Evolutionary conservation across 2,888 invertebrate genomes (phyloP).

Genomic region (Cabera pusaria): DNA sequence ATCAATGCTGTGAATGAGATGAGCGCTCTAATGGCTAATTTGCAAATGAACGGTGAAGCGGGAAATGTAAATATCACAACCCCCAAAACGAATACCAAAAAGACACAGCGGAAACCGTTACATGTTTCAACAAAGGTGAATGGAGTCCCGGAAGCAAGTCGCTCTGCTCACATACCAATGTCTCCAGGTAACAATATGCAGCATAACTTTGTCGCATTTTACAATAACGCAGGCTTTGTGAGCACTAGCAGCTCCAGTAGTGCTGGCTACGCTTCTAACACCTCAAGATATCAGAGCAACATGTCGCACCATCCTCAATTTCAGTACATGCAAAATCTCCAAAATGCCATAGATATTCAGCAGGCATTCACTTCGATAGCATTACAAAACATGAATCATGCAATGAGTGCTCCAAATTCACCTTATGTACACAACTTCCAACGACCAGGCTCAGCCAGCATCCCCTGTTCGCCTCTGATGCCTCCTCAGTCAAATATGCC

Average conservation of each 20-base stretch:
- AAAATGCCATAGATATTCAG: slow-evolving; percentile 36
- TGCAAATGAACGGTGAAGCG: slow-evolving; percentile 36
- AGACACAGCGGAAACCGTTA: slow-evolving; percentile 53
- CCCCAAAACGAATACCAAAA: slow-evolving; percentile 58
- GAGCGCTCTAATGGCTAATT: slow-evolving; percentile 9
- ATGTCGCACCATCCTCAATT: slow-evolving; percentile 64
- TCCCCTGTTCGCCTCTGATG: slow-evolving; percentile 34
- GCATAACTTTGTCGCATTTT: slow-evolving; percentile 58
- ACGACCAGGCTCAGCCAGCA: slow-evolving; percentile 34
- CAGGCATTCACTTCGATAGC: slow-evolving; percentile 15
- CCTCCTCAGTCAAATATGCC: slow-evolving; percentile 25
- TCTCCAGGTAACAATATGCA: slow-evolving; percentile 35
- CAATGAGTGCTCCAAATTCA: slow-evolving; percentile 48
- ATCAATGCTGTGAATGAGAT: background rate
- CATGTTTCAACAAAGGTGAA: slow-evolving; percentile 42
- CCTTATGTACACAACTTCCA: slow-evolving; percentile 34
- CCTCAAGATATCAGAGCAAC: slow-evolving; percentile 69
- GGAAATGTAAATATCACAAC: slow-evolving; percentile 30
- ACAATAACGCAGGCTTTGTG: slow-evolving; percentile 45
- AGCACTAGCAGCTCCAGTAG: slow-evolving; percentile 47
- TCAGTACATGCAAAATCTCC: slow-evolving; percentile 47
- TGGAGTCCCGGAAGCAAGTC: slow-evolving; percentile 30
- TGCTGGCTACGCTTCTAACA: slow-evolving; percentile 54
- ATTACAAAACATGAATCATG: slow-evolving; percentile 36
- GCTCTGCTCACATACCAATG: slow-evolving; percentile 22